Evolutionary conservation across 2,113 vertebrate species (phyloP).

Genomic region (Bubalus kerabau): DNA sequence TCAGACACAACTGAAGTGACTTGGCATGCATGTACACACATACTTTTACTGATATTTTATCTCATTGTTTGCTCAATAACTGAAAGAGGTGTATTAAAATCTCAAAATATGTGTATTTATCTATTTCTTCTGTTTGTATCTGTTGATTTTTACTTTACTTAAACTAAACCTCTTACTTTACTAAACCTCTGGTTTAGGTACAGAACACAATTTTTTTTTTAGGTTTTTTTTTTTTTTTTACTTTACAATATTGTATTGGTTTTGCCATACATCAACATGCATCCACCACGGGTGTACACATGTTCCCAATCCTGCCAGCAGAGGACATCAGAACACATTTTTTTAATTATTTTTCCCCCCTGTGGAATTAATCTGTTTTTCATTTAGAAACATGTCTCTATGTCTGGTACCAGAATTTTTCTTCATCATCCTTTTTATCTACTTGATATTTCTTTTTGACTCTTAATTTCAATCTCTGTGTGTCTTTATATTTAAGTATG

Average conservation of each 20-base stretch:
- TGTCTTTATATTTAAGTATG: background rate
- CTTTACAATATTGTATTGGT: too few relatives aligned
- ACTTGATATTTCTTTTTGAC: background rate
- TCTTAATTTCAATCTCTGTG: background rate
- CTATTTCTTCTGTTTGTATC: background rate
- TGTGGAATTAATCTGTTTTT: background rate
- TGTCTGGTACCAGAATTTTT: background rate
- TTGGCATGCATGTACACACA: background rate
- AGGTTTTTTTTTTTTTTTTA: too few relatives aligned
- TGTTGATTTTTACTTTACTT: background rate
- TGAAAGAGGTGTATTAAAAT: background rate
- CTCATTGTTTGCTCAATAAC: background rate
- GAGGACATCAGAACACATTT: too few relatives aligned
- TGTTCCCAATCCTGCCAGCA: too few relatives aligned
- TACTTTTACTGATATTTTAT: background rate
- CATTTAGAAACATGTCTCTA: background rate
- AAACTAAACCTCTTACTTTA: too few relatives aligned
- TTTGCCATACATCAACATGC: too few relatives aligned
- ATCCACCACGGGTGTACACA: too few relatives aligned
- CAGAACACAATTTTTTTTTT: background rate
- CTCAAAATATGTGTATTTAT: background rate
- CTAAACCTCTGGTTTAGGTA: background rate
- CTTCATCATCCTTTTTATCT: background rate
- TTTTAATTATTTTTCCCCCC: too few relatives aligned
- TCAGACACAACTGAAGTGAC: background rate